phyloP scores from a whole-genome alignment of 2,797 vertebrate species.

The Tokudaia tokunoshimensis region DNA sequence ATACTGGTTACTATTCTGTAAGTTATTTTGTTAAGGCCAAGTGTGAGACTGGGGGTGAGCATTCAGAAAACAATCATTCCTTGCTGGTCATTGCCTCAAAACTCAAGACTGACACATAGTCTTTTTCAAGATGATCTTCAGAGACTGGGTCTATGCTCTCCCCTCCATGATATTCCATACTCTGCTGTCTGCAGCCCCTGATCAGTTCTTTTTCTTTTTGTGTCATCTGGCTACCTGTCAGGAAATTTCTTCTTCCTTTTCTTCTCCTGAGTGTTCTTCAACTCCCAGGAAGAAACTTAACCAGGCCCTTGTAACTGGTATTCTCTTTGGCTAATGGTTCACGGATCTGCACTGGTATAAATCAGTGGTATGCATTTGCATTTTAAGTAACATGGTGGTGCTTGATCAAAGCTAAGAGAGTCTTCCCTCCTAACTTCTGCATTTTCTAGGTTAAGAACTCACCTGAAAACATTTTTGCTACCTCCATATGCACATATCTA shows the following conservation, averaged over 20 bases:
- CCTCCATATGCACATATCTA: not conserved
- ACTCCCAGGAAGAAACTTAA: not conserved
- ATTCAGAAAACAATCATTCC: not conserved
- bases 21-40: conserved; percentile 5
- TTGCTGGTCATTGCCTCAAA: not conserved
- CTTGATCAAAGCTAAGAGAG: not conserved
- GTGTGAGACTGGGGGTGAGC: not conserved
- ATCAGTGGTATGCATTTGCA: not conserved
- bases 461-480: not conserved
- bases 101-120: not conserved
- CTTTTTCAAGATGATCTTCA: not conserved
- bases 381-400: not conserved
- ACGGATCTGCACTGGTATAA: not conserved
- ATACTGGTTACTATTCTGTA: not conserved
- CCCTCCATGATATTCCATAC: not conserved
- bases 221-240: not conserved
- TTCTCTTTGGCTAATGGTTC: not conserved
- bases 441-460: not conserved
- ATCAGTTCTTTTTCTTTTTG: not conserved
- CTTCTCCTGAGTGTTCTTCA: not conserved
- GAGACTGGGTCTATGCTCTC: not conserved
- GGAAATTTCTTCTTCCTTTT: not conserved
- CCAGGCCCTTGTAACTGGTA: not conserved
- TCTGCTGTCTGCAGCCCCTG: not conserved
- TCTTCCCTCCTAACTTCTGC: not conserved